Base-by-base conservation (phyloP, 2,113 vertebrate genomes). In the Nestor notabilis region DNA sequence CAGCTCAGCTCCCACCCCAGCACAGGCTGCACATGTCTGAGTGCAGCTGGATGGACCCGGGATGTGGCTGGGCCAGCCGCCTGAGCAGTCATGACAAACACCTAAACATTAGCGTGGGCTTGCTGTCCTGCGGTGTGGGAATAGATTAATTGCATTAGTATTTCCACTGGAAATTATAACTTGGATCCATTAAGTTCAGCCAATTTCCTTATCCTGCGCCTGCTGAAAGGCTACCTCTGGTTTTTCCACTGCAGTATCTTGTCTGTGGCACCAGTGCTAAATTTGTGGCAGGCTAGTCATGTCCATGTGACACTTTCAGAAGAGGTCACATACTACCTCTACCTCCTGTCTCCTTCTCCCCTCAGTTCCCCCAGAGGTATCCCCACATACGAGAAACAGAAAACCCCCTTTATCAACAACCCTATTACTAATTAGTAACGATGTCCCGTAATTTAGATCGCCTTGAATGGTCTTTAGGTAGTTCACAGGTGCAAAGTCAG, bases 141-240 rank as follows among this genome's bases (percentile, higher is more conserved):
- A 95, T 35, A 33, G 19, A 85, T 83, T 93, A 92, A 94, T 47
- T 82, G 49, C 83, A 89, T 92, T 95, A 76, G 43, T 82, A 95
- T 95, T 96, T 95, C 93, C 91, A 92, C 63, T 97, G 95, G 95
- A 97, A 97, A 93, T 87, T 93, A 55, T 80, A 95, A 89, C 66
- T 95, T 70, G 41, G 52, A 71, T 53, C 55, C 55, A 63, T 79
- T 84, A 83, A 68, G 64, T 72, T 89, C 70, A 83, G 87, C 70
- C 75, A 83, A 14, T 86, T 93, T 94, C 83, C 81, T 95, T 87
- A 76, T 66, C 46, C 70, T 46, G 43, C 0, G 0, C 69, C 83
- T 85, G 78, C 71, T 95, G 75, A 92, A 89, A 95, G 71, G 71
- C 93, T 74, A 94, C 74, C 75, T 95, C 89, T 97, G 81, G 63